Evolutionary conservation across 2,888 invertebrate species (phyloP).

Genomic region (Leistus spinibarbis): DNA sequence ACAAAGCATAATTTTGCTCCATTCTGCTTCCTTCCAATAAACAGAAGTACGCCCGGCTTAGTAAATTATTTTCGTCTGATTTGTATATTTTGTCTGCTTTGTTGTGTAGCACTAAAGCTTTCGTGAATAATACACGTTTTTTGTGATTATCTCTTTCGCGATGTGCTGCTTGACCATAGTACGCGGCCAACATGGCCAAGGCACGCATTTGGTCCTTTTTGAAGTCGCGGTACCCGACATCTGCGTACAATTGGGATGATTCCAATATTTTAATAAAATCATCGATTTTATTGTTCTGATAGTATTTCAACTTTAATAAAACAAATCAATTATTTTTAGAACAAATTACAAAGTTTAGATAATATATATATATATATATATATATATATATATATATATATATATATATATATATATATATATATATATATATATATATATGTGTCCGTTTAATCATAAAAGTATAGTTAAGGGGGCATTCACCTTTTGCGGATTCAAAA

Average conservation of each 20-base stretch:
- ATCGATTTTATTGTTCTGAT: conserved; percentile 88
- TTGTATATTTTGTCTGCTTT: conserved; percentile 99
- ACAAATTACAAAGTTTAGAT: too few relatives aligned
- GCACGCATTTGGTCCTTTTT: conserved; percentile 98
- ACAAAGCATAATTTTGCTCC: conserved; percentile 99
- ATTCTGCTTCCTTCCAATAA: conserved; percentile 98
- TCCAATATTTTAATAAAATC: conserved; percentile 96
- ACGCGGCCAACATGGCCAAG: conserved; percentile 96
- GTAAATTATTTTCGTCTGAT: conserved; percentile 99
- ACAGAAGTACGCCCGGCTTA: conserved; percentile 98
- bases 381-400: too few relatives aligned
- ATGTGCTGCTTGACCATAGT: conserved; percentile 96
- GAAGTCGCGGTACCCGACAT: conserved; percentile 84
- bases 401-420: too few relatives aligned
- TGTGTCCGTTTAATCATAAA: too few relatives aligned
- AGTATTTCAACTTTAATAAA: conserved; percentile 87
- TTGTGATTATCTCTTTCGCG: conserved; percentile 94
- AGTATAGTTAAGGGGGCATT: too few relatives aligned
- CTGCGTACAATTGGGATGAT: conserved; percentile 83
- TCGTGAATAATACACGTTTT: conserved; percentile 91
- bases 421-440: too few relatives aligned
- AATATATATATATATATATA: too few relatives aligned
- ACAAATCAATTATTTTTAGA: not conserved
- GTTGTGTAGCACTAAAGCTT: conserved; percentile 96
- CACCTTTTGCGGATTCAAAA: too few relatives aligned